phyloP scores from a whole-genome alignment of 1,140 invertebrate genomes.

The Daktulosphaira vitifoliae region DNA sequence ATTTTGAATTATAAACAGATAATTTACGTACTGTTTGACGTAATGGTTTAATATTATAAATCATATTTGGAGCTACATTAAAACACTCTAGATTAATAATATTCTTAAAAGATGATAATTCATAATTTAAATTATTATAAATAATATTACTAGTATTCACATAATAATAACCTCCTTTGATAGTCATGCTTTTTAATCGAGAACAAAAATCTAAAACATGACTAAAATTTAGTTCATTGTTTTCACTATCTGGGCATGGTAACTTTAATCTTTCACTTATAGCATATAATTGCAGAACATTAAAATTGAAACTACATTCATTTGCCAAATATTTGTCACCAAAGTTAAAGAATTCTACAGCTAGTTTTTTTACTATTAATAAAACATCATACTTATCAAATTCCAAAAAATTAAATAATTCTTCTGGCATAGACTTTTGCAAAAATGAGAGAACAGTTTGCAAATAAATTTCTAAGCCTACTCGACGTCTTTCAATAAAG shows the following conservation, averaged over 20 bases:
- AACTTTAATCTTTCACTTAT: slow-evolving; percentile 78
- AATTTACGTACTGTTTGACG: slow-evolving; percentile 57
- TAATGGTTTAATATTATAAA: slow-evolving; percentile 56
- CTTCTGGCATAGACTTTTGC: slow-evolving; percentile 61
- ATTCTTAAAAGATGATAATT: slow-evolving; percentile 69
- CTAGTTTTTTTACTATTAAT: slow-evolving; percentile 68
- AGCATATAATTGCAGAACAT: slow-evolving; percentile 67
- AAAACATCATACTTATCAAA: slow-evolving; percentile 75
- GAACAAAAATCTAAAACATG: slow-evolving; percentile 83
- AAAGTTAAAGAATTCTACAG: slow-evolving; percentile 58
- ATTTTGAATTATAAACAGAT: slow-evolving; percentile 52
- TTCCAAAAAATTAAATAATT: slow-evolving; percentile 67
- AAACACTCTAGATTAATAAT: slow-evolving; percentile 54
- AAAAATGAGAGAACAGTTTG: slow-evolving; percentile 65
- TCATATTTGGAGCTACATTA: slow-evolving; percentile 54
- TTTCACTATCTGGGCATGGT: slow-evolving; percentile 63
- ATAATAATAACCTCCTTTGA: slow-evolving; percentile 56
- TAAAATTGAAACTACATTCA: slow-evolving; percentile 55
- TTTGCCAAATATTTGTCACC: slow-evolving; percentile 56
- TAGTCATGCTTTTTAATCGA: slow-evolving; percentile 56
- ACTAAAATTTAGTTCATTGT: slow-evolving; percentile 69
- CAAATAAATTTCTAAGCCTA: slow-evolving; percentile 70
- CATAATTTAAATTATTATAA: slow-evolving; percentile 67
- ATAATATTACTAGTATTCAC: slow-evolving; percentile 72
- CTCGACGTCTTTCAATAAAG: slow-evolving; percentile 75